These are phyloP conservation scores for Oryctolagus cuniculus DNA, from an alignment of 2,113 vertebrate species.

Conservation along the genomic window DNA sequence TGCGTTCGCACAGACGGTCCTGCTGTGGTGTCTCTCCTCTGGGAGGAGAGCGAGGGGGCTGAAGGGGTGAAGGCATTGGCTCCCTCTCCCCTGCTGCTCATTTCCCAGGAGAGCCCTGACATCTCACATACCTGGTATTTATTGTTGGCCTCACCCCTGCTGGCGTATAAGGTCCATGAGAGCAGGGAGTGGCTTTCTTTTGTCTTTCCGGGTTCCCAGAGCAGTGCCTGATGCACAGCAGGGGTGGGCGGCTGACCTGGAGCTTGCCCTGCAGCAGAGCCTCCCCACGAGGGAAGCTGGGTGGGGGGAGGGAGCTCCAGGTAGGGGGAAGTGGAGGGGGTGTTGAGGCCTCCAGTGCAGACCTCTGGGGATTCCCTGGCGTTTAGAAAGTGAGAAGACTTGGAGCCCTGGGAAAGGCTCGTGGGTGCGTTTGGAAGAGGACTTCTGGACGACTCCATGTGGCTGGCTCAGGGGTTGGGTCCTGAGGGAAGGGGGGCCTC, in stretches of 20 bases:
- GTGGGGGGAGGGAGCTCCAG: no score
- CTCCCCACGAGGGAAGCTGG: no score
- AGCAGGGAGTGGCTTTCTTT: not conserved
- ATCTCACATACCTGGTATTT: not conserved
- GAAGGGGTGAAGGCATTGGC: not conserved
- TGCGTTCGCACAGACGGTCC: no score
- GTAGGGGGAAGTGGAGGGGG: no score
- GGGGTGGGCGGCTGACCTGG: not conserved
- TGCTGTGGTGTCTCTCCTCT: not conserved
- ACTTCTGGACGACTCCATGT: not conserved
- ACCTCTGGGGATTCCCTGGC: not conserved
- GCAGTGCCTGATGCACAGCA: not conserved
- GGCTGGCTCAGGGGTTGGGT: not conserved
- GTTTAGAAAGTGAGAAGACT: not conserved
- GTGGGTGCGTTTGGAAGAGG: not conserved
- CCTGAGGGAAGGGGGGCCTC: not conserved
- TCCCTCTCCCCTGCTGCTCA: not conserved
- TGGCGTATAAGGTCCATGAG: not conserved
- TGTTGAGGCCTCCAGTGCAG: not conserved
- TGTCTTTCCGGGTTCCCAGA: not conserved
- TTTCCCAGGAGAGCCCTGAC: not conserved
- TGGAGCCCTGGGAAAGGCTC: not conserved
- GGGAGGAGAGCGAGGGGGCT: not conserved
- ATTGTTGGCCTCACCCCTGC: not conserved
- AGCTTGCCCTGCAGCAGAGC: not conserved